Evolutionary conservation across 2,113 vertebrate genomes (phyloP).

Genomic region (Nesoenas mayeri): DNA sequence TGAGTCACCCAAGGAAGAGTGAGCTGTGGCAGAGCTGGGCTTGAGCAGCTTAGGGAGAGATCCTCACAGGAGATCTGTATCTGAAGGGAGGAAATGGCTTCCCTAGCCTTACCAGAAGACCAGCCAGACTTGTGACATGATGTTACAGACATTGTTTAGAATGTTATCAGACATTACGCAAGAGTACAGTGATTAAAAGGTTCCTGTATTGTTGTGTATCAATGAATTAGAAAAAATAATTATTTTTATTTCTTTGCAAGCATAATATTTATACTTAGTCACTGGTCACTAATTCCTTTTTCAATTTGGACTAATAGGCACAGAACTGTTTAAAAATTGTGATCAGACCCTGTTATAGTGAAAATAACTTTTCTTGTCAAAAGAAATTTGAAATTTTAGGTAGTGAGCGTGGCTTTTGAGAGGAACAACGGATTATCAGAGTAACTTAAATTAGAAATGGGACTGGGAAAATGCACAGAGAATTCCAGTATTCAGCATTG

Average conservation of each 20-base stretch:
- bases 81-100: background rate
- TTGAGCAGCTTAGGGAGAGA: background rate
- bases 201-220: background rate
- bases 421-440: background rate
- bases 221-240: background rate
- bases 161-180: background rate
- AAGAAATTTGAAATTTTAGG: slow-evolving; percentile 33
- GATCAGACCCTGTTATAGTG: background rate
- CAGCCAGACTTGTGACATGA: background rate
- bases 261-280: background rate
- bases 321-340: background rate
- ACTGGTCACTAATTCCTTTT: background rate
- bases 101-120: background rate
- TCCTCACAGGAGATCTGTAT: background rate
- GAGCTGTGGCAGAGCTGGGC: background rate
- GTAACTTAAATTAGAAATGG: slow-evolving; percentile 1
- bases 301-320: background rate
- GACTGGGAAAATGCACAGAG: background rate
- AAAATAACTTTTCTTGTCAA: background rate
- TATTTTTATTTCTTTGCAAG: background rate
- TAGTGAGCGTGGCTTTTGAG: slow-evolving; percentile 34
- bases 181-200: background rate
- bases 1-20: background rate
- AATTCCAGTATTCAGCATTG: background rate
- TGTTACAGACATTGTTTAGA: background rate